Evolutionary conservation across 2,888 invertebrate genomes (phyloP), one percentile per base, ranked within the genome.

Genomic region (Andrena minutula): DNA sequence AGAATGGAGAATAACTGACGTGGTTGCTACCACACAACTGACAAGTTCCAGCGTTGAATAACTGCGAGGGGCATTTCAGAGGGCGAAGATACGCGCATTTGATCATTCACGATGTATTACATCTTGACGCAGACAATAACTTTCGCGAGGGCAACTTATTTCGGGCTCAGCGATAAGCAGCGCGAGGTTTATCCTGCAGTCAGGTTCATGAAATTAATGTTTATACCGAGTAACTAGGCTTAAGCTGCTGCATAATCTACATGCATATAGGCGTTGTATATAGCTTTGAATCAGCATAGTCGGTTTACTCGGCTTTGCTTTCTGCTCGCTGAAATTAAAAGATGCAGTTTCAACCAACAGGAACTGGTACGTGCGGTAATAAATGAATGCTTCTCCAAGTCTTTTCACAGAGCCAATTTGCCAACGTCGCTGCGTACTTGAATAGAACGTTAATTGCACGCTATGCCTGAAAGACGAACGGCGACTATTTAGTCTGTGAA

Each of bases 391-490:
- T 35, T 16, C 23, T 69, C 41, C 20, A 41, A 23, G 23, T 20
- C 16, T 16, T 28, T 60, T 60, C 41, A 12, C 47, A 23, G 16
- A 58, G 32, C 26, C 56, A 58, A 69, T 69, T 41, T 41, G 5
- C 41, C 41, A 12, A 56, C 35, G n/a, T 16, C 12, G 35, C 35
- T 41, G 12, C 16, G 26, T 26, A 56, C n/a, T 20, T 53, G 53
- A 69, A 69, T 69, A 8, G 41, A 47, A 47, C 8, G 58, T 56
- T 56, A 41, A 69, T 69, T 56, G 53, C 56, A 26, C 12, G 23
- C n/a, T 35, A 26, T n/a, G 56, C 26, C 28, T 26, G 23, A 56
- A 56, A 41, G 41, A 41, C 16, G 41, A 41, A 16, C 41, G 41
- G 16, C 3, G 41, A 41, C 41, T 41, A 41, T 1, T 41, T 41